Evolutionary conservation across 2,888 invertebrate species (phyloP).

Genomic region (Adela reaumurella): DNA sequence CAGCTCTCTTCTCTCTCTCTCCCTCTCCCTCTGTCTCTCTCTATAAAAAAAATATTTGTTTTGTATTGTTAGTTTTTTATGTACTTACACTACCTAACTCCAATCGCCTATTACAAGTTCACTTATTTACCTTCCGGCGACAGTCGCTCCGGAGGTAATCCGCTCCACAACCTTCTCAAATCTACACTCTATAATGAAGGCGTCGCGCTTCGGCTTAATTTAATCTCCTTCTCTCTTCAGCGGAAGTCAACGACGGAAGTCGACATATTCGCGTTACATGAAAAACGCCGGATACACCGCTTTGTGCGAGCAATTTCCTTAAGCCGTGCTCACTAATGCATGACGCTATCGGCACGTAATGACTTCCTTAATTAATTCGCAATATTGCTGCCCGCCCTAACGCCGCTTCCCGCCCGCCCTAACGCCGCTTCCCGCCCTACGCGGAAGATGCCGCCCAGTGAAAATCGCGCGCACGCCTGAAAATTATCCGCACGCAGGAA

Average conservation of each 20-base stretch:
- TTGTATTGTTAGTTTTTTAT: too few relatives aligned
- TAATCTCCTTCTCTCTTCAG: background rate
- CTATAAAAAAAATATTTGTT: too few relatives aligned
- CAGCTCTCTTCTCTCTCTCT: too few relatives aligned
- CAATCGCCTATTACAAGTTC: too few relatives aligned
- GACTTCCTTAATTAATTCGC: constrained; percentile 56
- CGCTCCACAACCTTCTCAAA: too few relatives aligned
- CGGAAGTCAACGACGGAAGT: background rate
- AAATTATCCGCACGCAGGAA: background rate
- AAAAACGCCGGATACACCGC: constrained; percentile 54
- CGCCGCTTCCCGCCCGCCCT: background rate
- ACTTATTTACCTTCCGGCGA: too few relatives aligned
- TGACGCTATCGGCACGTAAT: constrained; percentile 45
- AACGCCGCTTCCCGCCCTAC: background rate
- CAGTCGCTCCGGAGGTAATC: too few relatives aligned
- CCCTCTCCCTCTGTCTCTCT: too few relatives aligned
- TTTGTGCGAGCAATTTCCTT: constrained; percentile 50
- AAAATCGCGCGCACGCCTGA: background rate
- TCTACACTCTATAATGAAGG: too few relatives aligned
- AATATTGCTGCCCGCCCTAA: constrained; percentile 24
- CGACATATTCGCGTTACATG: background rate
- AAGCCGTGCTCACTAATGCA: constrained; percentile 38
- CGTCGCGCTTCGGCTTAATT: background rate
- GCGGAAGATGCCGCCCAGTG: background rate
- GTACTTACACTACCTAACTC: too few relatives aligned